Conservation (phyloP, 2,113 vertebrate genomes). For the Maccullochella peelii region DNA sequence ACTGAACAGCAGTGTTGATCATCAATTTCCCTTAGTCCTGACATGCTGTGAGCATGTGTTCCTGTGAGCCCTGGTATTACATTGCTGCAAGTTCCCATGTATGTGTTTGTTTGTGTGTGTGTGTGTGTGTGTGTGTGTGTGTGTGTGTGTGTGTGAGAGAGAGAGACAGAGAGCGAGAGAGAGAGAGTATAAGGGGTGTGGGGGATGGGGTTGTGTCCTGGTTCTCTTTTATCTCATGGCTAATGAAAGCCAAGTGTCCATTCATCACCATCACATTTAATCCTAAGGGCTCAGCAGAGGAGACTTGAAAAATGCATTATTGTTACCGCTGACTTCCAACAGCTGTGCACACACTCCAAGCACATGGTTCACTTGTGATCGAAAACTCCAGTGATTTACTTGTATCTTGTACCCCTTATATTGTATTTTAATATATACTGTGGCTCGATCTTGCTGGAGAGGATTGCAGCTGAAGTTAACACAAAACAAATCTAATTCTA, state of each 20-base stretch:
- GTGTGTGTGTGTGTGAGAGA: too few species aligned
- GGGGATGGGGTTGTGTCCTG: not conserved
- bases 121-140: too few species aligned
- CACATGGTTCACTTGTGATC: not conserved
- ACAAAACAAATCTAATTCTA: not conserved
- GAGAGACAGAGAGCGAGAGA: too few species aligned
- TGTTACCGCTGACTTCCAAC: not conserved
- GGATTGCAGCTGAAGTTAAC: too few species aligned
- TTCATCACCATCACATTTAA: slow-evolving; percentile 41
- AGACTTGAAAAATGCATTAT: slow-evolving; percentile 7
- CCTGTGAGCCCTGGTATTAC: not conserved
- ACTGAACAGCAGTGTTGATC: not conserved
- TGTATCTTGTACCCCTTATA: not conserved
- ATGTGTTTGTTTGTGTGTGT: not conserved
- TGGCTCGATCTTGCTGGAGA: not conserved
- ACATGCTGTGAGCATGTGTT: not conserved
- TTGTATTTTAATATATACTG: not conserved
- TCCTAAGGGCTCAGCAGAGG: slow-evolving; percentile 17
- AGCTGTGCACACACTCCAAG: not conserved
- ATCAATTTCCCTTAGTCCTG: not conserved
- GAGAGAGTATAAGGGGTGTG: too few species aligned
- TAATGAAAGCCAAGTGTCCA: slow-evolving; percentile 37
- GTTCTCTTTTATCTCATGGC: slow-evolving; percentile 12
- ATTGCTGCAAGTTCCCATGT: not conserved
- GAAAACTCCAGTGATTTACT: not conserved